These are phyloP conservation scores for Accipiter badius DNA, from an alignment of 2,797 vertebrate species.

Conservation along the genomic window DNA sequence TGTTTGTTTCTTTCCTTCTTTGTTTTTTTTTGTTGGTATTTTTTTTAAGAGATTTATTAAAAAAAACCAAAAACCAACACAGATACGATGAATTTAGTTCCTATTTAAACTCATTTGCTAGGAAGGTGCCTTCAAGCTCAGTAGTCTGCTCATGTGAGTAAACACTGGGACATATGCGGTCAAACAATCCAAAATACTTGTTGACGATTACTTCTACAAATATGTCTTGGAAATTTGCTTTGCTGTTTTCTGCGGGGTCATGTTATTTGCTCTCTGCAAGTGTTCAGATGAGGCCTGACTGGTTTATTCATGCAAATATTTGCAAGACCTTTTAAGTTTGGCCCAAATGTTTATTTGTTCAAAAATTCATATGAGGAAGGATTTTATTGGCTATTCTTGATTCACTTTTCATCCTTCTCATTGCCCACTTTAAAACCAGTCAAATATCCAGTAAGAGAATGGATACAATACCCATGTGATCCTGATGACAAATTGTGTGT, in stretches of 20 bases:
- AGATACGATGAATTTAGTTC: background rate
- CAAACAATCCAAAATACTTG: slow-evolving; percentile 6
- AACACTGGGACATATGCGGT: background rate
- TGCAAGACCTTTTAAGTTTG: slow-evolving; percentile 49
- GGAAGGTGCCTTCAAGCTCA: background rate
- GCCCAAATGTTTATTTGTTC: slow-evolving; percentile 34
- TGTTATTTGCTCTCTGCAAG: slow-evolving; percentile 14
- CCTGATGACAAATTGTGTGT: background rate
- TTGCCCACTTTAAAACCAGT: background rate
- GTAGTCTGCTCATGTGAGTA: background rate
- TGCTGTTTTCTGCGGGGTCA: background rate
- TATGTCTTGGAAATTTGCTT: background rate
- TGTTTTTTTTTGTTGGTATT: background rate
- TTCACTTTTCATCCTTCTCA: background rate
- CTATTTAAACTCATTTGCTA: background rate
- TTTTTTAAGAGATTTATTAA: background rate
- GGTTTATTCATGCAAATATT: slow-evolving; percentile 40
- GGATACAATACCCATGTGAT: background rate
- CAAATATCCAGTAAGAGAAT: background rate
- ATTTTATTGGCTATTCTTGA: background rate
- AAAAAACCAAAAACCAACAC: background rate
- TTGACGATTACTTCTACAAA: slow-evolving; percentile 4
- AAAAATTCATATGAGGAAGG: background rate
- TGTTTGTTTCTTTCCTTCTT: too few relatives aligned
- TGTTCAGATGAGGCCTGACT: background rate